phyloP scores from a whole-genome alignment of 2,888 invertebrate species.

The Eudemis profundana region DNA sequence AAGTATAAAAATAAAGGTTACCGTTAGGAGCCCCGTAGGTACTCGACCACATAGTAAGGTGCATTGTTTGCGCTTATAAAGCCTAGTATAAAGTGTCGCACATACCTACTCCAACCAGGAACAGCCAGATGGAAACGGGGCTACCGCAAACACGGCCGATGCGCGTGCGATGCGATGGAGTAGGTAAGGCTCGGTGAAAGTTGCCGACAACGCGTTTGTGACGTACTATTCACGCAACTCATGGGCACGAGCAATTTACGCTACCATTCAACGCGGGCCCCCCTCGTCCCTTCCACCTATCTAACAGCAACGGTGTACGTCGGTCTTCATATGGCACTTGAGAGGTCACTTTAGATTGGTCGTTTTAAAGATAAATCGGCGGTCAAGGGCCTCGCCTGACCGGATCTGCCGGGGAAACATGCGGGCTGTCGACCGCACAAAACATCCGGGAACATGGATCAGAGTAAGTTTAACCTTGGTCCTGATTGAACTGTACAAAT shows the following conservation, averaged over 20 bases:
- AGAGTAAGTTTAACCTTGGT: slow-evolving; percentile 40
- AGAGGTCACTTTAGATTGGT: slow-evolving; percentile 62
- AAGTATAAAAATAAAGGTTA: no score
- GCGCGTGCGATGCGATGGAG: slow-evolving; percentile 54
- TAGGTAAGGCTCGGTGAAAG: slow-evolving; percentile 72
- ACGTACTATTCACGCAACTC: slow-evolving; percentile 67
- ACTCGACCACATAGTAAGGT: background rate
- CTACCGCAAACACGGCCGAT: slow-evolving; percentile 50
- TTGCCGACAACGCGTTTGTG: slow-evolving; percentile 80
- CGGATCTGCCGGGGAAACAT: slow-evolving; percentile 64
- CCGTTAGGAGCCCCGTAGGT: no score
- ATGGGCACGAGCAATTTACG: slow-evolving; percentile 69
- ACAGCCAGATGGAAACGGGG: slow-evolving; percentile 52
- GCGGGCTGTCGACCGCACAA: slow-evolving; percentile 64
- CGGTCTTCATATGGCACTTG: slow-evolving; percentile 15
- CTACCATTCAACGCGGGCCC: slow-evolving; percentile 64
- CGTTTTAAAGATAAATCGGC: slow-evolving; percentile 67
- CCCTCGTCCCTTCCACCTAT: slow-evolving; percentile 58
- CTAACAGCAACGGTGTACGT: slow-evolving; percentile 53
- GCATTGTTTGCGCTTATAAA: slow-evolving; percentile 12
- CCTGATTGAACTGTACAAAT: background rate
- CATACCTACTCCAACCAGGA: slow-evolving; percentile 41
- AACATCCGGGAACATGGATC: slow-evolving; percentile 69
- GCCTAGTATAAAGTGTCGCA: slow-evolving; percentile 35
- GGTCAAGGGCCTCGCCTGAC: slow-evolving; percentile 63